Conservation (phyloP, 1,140 invertebrate species). For the Drosophila kanapiae region DNA sequence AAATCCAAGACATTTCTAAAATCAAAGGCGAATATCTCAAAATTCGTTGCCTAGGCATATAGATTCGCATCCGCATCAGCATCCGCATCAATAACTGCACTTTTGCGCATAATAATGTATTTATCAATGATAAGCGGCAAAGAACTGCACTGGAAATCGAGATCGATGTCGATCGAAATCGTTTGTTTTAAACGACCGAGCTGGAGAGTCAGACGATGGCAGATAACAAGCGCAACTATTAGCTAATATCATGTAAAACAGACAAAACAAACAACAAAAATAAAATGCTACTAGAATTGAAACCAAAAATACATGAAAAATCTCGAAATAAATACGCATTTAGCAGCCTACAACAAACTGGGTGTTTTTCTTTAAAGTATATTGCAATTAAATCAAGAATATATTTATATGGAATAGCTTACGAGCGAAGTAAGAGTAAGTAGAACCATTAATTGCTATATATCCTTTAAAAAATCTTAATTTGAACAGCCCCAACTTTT, state of each 20-base stretch:
- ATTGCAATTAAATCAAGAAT: neutral
- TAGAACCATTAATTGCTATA: no score
- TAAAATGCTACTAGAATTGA: slow-evolving; percentile 84
- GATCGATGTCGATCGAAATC: slow-evolving; percentile 57
- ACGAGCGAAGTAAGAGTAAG: neutral
- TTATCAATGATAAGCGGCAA: slow-evolving; percentile 67
- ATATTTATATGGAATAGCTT: neutral
- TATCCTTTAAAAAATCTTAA: no score
- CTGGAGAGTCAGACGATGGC: slow-evolving; percentile 36
- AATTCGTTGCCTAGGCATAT: slow-evolving; percentile 65
- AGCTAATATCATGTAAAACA: slow-evolving; percentile 83
- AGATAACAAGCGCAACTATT: slow-evolving; percentile 74
- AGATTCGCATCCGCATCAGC: slow-evolving; percentile 67
- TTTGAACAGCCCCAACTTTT: neutral
- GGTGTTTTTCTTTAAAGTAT: neutral
- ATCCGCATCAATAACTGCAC: slow-evolving; percentile 57
- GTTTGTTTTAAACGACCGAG: slow-evolving; percentile 63
- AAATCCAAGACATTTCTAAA: slow-evolving; percentile 57
- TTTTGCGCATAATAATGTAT: slow-evolving; percentile 63
- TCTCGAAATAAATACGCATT: slow-evolving; percentile 82
- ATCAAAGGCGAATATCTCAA: slow-evolving; percentile 59
- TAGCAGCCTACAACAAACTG: slow-evolving; percentile 66
- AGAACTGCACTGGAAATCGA: slow-evolving; percentile 52
- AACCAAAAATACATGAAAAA: slow-evolving; percentile 74
- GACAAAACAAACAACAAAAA: slow-evolving; percentile 68